These are phyloP conservation scores for Eilema griseolum DNA, from an alignment of 2,888 invertebrate species.

Conservation along the genomic window DNA sequence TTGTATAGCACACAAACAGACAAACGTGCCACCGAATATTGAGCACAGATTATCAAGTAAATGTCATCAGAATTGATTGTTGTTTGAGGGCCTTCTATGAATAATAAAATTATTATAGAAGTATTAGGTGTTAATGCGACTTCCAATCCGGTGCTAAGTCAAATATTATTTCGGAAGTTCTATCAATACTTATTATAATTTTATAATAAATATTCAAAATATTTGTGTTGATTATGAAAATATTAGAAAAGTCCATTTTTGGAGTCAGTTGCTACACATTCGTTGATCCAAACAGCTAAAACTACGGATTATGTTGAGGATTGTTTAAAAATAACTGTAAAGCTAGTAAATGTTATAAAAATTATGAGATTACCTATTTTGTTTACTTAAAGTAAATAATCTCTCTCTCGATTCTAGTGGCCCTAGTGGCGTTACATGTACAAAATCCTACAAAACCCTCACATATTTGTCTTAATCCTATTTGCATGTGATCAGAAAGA, in stretches of 20 bases:
- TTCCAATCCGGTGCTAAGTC: background rate
- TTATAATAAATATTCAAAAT: slow-evolving; percentile 4
- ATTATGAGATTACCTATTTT: no score
- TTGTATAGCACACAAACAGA: slow-evolving; percentile 18
- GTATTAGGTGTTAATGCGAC: slow-evolving; percentile 27
- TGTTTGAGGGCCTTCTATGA: slow-evolving; percentile 8
- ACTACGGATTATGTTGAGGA: background rate
- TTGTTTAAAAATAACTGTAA: slow-evolving; percentile 2
- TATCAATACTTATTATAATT: background rate
- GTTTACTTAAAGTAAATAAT: background rate
- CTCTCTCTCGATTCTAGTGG: no score
- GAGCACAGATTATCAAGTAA: slow-evolving; percentile 40
- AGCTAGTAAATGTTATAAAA: background rate
- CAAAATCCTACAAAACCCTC: background rate
- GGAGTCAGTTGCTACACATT: slow-evolving; percentile 1
- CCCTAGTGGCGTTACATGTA: background rate
- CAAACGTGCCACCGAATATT: slow-evolving; percentile 43
- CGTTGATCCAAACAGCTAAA: background rate
- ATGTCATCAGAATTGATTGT: slow-evolving; percentile 21
- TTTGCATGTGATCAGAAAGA: no score
- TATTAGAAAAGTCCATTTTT: background rate
- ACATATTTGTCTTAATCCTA: background rate
- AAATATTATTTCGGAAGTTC: slow-evolving; percentile 5
- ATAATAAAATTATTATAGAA: slow-evolving; percentile 15
- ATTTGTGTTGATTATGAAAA: background rate